These are phyloP conservation scores for Campylorhamphus procurvoides DNA, from an alignment of 2,113 vertebrate genomes.

Conservation along the genomic window DNA sequence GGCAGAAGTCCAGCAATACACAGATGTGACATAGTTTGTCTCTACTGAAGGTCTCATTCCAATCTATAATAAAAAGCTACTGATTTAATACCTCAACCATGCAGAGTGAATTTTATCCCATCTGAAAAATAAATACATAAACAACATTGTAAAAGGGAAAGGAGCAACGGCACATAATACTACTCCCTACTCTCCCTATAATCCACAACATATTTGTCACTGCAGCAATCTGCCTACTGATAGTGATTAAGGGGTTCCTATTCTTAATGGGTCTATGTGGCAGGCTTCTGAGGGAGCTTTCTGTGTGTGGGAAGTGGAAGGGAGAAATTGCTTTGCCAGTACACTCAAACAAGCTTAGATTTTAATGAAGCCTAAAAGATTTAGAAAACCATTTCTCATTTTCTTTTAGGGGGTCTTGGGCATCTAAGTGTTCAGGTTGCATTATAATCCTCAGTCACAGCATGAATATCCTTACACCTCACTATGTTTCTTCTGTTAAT, in stretches of 20 bases:
- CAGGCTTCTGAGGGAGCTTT: not conserved
- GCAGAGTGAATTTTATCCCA: not conserved
- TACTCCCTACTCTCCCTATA: not conserved
- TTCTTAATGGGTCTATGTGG: not conserved
- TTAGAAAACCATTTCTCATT: not conserved
- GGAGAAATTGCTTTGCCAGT: not conserved
- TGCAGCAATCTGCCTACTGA: not conserved
- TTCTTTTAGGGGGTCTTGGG: not conserved
- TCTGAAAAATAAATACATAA: slow-evolving; percentile 19
- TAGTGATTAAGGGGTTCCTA: slow-evolving; percentile 31
- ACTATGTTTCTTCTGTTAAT: not conserved
- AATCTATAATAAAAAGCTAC: not conserved
- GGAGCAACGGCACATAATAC: not conserved
- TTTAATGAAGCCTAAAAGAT: not conserved
- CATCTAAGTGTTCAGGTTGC: not conserved
- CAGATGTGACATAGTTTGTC: not conserved
- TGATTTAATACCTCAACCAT: slow-evolving; percentile 14
- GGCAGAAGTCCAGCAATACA: not conserved
- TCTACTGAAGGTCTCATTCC: not conserved
- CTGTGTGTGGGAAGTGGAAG: not conserved
- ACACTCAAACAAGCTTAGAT: not conserved
- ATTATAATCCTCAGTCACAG: not conserved
- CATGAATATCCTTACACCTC: not conserved
- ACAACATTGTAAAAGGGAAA: not conserved
- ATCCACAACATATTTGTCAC: not conserved